These are phyloP conservation scores for Epistrophe eligans DNA, from an alignment of 2,888 invertebrate genomes.

Conservation along the genomic window DNA sequence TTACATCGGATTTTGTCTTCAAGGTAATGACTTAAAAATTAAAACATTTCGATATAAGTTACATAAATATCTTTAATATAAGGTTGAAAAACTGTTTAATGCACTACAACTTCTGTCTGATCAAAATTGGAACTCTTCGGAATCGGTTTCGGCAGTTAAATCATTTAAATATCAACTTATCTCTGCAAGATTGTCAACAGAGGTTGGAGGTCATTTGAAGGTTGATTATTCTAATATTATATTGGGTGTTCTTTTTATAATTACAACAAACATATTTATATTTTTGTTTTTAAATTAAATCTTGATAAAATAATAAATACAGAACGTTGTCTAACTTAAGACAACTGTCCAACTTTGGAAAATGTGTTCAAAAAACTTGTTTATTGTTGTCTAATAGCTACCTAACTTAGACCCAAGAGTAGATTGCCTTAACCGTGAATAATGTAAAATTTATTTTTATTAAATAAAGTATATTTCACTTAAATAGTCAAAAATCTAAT, in stretches of 20 bases:
- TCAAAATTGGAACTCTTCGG: constrained; percentile 30
- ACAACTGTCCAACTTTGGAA: no score
- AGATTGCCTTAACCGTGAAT: no score
- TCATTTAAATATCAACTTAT: constrained; percentile 54
- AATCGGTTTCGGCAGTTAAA: constrained; percentile 33
- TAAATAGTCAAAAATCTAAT: no score
- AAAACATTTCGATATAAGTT: not conserved
- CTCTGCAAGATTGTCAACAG: constrained; percentile 33
- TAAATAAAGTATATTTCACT: no score
- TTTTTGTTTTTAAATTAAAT: constrained; percentile 64
- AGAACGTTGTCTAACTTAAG: no score
- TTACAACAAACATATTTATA: constrained; percentile 54
- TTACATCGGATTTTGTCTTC: constrained; percentile 17
- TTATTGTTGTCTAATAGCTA: no score
- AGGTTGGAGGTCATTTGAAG: constrained; percentile 47
- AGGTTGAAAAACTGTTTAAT: constrained; percentile 40
- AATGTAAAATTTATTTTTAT: no score
- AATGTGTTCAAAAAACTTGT: no score
- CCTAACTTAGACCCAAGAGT: no score
- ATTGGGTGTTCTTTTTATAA: constrained; percentile 16
- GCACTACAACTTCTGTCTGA: constrained; percentile 37
- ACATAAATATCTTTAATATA: not conserved
- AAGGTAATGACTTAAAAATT: constrained; percentile 36
- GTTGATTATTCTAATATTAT: constrained; percentile 44
- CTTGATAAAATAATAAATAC: not conserved